These are phyloP conservation scores for Aurelia aurita DNA, from an alignment of 30 jellyfish, hydroid and myxozoan genomes.

Conservation along the genomic window DNA sequence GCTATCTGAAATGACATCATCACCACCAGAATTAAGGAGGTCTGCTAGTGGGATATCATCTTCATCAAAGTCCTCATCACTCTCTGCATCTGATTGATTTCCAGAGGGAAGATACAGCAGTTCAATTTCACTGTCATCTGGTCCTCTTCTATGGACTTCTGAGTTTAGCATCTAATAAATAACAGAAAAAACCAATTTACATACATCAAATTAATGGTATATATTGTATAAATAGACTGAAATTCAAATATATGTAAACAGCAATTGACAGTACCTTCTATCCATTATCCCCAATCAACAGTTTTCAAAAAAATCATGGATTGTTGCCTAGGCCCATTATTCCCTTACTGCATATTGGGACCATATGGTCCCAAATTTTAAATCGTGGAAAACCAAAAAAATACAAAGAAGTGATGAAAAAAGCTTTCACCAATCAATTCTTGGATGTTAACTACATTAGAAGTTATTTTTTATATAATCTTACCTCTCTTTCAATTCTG, in stretches of 20 bases:
- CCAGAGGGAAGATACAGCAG: not conserved
- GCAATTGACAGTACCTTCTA: not conserved
- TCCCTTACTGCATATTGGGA: too few relatives aligned
- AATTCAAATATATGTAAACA: not conserved
- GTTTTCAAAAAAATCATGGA: not conserved
- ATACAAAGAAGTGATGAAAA: too few relatives aligned
- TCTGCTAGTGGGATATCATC: too few relatives aligned
- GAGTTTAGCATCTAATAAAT: not conserved
- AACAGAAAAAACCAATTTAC: not conserved
- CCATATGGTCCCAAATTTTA: too few relatives aligned
- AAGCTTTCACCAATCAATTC: too few relatives aligned
- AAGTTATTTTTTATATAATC: too few relatives aligned
- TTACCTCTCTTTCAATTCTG: too few relatives aligned
- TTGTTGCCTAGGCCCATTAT: not conserved
- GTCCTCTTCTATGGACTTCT: not conserved
- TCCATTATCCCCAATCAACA: not conserved
- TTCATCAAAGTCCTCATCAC: constrained; percentile 1
- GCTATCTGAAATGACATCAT: too few relatives aligned
- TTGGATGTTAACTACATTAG: too few relatives aligned
- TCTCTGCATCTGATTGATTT: not conserved
- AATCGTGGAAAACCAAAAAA: too few relatives aligned
- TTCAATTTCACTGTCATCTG: not conserved
- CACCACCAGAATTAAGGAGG: too few relatives aligned
- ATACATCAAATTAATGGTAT: not conserved
- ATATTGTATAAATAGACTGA: not conserved